A percentile compares a stretch with the other conserved stretches of the same genome.
Evolutionary conservation across 2,888 invertebrate species (phyloP).

Genomic region (Tipula vernalis): DNA sequence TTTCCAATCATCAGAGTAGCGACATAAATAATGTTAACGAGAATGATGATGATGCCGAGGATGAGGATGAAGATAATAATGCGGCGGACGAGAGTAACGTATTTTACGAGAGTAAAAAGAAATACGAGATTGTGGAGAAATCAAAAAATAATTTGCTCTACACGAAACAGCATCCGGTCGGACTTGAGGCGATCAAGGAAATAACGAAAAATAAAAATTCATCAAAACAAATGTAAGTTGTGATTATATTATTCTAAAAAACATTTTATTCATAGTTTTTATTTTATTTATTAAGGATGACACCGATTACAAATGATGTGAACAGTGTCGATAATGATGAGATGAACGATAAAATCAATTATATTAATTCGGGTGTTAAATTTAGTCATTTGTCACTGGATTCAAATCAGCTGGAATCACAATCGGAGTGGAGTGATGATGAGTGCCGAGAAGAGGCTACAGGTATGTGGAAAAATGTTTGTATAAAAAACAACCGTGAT

Average conservation of each 20-base stretch:
- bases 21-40: background rate
- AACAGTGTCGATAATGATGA: slow-evolving; percentile 24
- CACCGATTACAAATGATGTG: slow-evolving; percentile 17
- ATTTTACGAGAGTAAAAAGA: slow-evolving; percentile 19
- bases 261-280: slow-evolving; percentile 26
- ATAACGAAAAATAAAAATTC: slow-evolving; percentile 51
- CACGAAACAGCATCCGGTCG: slow-evolving; percentile 48
- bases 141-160: slow-evolving; percentile 16
- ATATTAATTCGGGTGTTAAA: slow-evolving; percentile 35
- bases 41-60: slow-evolving; percentile 9
- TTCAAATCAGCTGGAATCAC: slow-evolving; percentile 48
- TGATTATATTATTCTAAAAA: slow-evolving; percentile 19
- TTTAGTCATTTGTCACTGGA: slow-evolving; percentile 35
- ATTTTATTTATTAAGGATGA: background rate
- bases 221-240: slow-evolving; percentile 24
- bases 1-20: background rate
- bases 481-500: background rate
- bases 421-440: slow-evolving; percentile 71
- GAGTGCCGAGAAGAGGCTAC: slow-evolving; percentile 50
- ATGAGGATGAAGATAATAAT: background rate
- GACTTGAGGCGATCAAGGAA: slow-evolving; percentile 65
- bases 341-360: slow-evolving; percentile 11
- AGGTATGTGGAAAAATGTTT: slow-evolving; percentile 24
- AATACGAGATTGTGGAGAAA: slow-evolving; percentile 24
- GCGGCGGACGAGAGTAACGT: background rate